These are phyloP conservation scores for Bradypodion pumilum DNA, from an alignment of 2,797 vertebrate species.

Conservation along the genomic window DNA sequence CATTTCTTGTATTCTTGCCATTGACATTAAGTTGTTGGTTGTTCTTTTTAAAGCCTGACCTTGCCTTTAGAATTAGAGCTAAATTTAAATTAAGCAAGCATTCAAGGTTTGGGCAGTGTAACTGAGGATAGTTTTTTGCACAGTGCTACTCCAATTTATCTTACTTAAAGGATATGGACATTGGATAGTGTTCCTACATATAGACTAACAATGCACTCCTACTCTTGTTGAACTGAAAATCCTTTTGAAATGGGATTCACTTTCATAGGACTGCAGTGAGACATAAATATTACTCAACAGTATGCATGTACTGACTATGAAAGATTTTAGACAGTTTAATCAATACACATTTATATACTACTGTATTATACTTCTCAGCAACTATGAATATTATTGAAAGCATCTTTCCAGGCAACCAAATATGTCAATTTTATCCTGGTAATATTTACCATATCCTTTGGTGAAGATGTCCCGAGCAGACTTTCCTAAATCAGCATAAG, in stretches of 20 bases:
- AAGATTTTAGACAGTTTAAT: not conserved
- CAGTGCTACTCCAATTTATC: not conserved
- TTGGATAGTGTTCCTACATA: not conserved
- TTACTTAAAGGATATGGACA: not conserved
- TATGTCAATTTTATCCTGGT: not conserved
- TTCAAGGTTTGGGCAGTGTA: not conserved
- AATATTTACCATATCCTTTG: slow-evolving; percentile 92
- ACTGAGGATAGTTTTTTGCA: not conserved
- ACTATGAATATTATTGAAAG: not conserved
- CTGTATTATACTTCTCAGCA: not conserved
- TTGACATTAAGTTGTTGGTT: not conserved
- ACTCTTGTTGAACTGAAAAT: no score
- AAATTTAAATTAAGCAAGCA: no score
- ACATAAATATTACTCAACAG: not conserved
- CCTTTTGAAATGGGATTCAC: not conserved
- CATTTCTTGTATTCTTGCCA: not conserved
- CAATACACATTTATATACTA: not conserved
- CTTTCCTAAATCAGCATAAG: slow-evolving; percentile 93
- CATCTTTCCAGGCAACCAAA: not conserved
- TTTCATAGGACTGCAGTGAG: not conserved
- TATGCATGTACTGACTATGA: no score
- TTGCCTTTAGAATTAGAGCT: not conserved
- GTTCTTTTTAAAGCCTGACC: not conserved
- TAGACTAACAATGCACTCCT: not conserved
- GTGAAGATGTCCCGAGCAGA: slow-evolving; percentile 95